These are phyloP conservation scores for Tachyglossus aculeatus DNA, from an alignment of 2,797 vertebrate genomes.

Conservation along the genomic window DNA sequence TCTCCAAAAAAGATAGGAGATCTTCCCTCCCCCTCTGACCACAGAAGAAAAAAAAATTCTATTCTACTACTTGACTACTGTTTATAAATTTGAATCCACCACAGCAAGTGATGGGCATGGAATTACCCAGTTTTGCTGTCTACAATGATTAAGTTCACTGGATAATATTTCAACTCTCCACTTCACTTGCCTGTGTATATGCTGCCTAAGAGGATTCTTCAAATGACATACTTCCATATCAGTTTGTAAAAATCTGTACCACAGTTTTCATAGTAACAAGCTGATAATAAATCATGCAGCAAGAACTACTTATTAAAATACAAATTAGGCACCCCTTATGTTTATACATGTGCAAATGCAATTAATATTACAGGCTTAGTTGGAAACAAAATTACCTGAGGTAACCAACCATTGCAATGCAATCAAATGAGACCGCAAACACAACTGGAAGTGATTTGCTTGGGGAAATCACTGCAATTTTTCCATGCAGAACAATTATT, in stretches of 20 bases:
- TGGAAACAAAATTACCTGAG: conserved; percentile 73
- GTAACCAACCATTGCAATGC: conserved; percentile 76
- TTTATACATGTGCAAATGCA: conserved; percentile 73
- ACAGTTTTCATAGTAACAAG: conserved; percentile 45
- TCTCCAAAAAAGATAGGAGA: too few relatives aligned
- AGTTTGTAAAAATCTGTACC: conserved; percentile 47
- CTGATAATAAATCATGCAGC: conserved; percentile 57
- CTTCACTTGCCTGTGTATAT: conserved; percentile 25
- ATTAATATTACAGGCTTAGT: conserved; percentile 66
- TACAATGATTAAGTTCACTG: not conserved
- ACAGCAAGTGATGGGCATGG: too few relatives aligned
- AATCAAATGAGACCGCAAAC: conserved; percentile 72
- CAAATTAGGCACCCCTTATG: conserved; percentile 61
- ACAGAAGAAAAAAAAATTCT: too few relatives aligned
- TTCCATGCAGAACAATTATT: conserved; percentile 56
- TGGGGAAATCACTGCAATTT: conserved; percentile 69
- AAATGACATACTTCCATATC: conserved; percentile 50
- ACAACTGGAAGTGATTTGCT: conserved; percentile 66
- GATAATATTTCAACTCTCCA: conserved; percentile 5
- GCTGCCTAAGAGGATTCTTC: conserved; percentile 1
- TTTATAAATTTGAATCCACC: too few relatives aligned
- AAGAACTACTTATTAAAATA: conserved; percentile 63
- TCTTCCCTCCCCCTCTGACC: too few relatives aligned
- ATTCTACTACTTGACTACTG: too few relatives aligned
- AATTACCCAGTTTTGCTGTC: conserved; percentile 10